Evolutionary conservation across 2,797 vertebrate genomes (phyloP).

Genomic region (Hydrolagus colliei): DNA sequence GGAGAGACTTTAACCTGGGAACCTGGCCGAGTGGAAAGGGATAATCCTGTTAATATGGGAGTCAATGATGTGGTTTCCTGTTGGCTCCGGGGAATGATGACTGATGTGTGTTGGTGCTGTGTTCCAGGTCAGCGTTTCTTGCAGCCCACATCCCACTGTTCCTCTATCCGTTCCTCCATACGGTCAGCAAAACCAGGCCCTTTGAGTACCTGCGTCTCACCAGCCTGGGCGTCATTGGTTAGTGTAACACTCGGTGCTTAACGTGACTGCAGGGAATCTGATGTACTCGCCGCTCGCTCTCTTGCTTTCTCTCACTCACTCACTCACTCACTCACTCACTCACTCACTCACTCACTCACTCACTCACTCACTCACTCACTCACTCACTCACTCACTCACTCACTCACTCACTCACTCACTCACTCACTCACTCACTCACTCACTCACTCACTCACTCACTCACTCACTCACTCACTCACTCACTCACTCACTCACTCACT

Average conservation of each 20-base stretch:
- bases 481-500: not conserved
- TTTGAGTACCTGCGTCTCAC: constrained; percentile 95
- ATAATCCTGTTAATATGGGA: too few species aligned
- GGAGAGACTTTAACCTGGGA: too few species aligned
- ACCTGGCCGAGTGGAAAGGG: too few species aligned
- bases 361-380: too few species aligned
- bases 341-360: too few species aligned
- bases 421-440: too few species aligned
- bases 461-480: too few species aligned
- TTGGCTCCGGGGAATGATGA: not conserved
- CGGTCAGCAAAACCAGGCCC: constrained; percentile 92
- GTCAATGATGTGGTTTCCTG: not conserved
- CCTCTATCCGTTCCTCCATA: constrained; percentile 92
- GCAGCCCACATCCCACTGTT: constrained; percentile 82
- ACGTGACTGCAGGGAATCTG: not conserved
- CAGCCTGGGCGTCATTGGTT: constrained; percentile 93
- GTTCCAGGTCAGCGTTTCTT: constrained; percentile 72
- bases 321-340: too few species aligned
- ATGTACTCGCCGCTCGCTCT: not conserved
- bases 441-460: too few species aligned
- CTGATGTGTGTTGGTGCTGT: constrained; percentile 30
- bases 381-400: too few species aligned
- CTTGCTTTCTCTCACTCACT: too few species aligned
- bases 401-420: too few species aligned
- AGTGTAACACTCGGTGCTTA: constrained; percentile 37